phyloP scores from a whole-genome alignment of 2,797 vertebrate species.

The Rhinella marina region DNA sequence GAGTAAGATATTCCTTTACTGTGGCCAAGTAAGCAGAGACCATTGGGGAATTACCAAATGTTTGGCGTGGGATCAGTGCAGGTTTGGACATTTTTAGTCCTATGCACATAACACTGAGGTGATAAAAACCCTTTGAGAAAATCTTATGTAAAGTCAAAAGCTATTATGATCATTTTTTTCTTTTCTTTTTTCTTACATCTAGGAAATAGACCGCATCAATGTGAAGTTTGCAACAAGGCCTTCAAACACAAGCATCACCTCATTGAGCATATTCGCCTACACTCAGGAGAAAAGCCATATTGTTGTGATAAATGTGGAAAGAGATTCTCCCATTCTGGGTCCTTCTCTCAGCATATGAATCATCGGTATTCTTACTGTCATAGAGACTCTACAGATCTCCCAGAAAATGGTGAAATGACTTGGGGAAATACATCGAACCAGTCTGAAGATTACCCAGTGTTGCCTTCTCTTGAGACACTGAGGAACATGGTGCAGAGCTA shows the following conservation, averaged over 20 bases:
- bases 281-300: slow-evolving; percentile 86
- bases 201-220: slow-evolving; percentile 84
- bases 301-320: slow-evolving; percentile 85
- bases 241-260: slow-evolving; percentile 88
- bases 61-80: background rate
- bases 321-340: slow-evolving; percentile 85
- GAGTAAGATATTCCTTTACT: background rate
- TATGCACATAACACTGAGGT: no score
- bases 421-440: background rate
- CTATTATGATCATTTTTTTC: background rate
- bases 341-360: slow-evolving; percentile 88
- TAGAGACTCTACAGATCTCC: slow-evolving; percentile 29
- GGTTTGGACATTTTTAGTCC: background rate
- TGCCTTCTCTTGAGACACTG: background rate
- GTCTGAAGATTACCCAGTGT: background rate
- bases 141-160: background rate
- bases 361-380: slow-evolving; percentile 85
- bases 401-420: background rate
- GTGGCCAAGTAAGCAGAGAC: background rate
- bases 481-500: background rate
- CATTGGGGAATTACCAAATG: background rate
- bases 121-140: background rate
- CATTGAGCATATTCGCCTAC: slow-evolving; percentile 82
- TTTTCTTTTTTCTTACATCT: slow-evolving; percentile 14
- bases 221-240: slow-evolving; percentile 82